Evolutionary conservation across 23 tunicate genomes (phyloP), one percentile per base, ranked within the genome.

Genomic region (Halocynthia aurantium): DNA sequence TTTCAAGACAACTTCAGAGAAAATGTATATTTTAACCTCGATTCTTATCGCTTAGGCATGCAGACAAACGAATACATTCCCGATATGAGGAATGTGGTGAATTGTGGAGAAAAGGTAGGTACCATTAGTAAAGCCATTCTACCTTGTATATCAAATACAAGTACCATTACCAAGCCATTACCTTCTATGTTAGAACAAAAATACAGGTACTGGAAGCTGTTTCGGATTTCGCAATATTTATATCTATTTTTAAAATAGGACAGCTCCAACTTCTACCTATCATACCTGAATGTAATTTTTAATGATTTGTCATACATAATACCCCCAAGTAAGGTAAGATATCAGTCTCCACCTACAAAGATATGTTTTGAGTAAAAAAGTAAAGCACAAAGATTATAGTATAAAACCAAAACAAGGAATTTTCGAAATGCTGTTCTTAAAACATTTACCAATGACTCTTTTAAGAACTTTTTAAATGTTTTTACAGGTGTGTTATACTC

Each of bases 31-130:
- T 74, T 74, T 49, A 8, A 55, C 19, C 15, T 74, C 20, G 64
- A 54, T n/a, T 22, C 63, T 0, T 74, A 74, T 54, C 63, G 31
- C 22, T 21, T 13, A 17, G 60, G 56, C 6, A 20, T 54, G 50
- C 44, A 31, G 44, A 31, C 44, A 31, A 31, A 31, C 44, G 44
- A 31, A 31, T 31, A 18, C 17, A 56, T 53, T 10, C 55, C 56
- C 10, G 56, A 56, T n/a, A 19, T 74, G 19, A 53, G 31, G 57
- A 56, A 56, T 18, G 78, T 51, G 56, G 10, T 74, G 18, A 51
- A 44, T 19, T 21, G 12, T 5, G 78, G 78, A 8, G 62, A 52
- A n/a, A 74, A 74, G 78, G 78, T 74, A 54, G 17, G 76, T 72
- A 12, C 13, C 21, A 21, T 21, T 67, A 4, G 0, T 17, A 21